phyloP scores from a whole-genome alignment of 2,888 invertebrate genomes.

The Troilus luridus region DNA sequence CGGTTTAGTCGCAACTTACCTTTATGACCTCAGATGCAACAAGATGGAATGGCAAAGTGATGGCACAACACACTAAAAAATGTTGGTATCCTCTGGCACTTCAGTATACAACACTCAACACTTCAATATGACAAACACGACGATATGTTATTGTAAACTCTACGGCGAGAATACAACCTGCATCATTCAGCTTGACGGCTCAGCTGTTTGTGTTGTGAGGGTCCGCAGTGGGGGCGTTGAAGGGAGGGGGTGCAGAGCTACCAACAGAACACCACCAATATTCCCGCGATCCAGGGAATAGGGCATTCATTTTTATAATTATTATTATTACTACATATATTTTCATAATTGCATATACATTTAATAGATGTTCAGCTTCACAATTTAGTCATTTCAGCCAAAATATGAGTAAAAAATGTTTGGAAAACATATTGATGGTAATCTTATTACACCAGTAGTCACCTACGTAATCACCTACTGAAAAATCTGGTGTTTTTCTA shows the following conservation, averaged over 20 bases:
- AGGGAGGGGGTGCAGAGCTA: slow-evolving; percentile 43
- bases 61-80: neutral
- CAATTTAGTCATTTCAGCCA: too few species aligned
- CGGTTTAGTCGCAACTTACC: neutral
- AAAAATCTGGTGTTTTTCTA: too few species aligned
- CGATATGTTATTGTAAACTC: slow-evolving; percentile 11
- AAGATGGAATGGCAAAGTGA: neutral
- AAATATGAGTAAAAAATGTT: too few species aligned
- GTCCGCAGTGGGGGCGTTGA: neutral
- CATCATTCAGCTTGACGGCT: slow-evolving; percentile 37
- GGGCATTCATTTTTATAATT: too few species aligned
- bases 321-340: neutral
- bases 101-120: neutral
- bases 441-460: too few species aligned
- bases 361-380: too few species aligned
- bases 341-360: too few species aligned
- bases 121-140: neutral
- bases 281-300: neutral
- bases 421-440: too few species aligned
- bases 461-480: too few species aligned
- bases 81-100: slow-evolving; percentile 40
- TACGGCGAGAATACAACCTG: neutral
- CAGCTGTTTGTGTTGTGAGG: slow-evolving; percentile 50
- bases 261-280: slow-evolving; percentile 8
- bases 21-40: neutral